Evolutionary conservation across 2,888 invertebrate genomes (phyloP), one percentile per base, ranked within the genome.

Genomic region (Minunthozetes semirufus): DNA sequence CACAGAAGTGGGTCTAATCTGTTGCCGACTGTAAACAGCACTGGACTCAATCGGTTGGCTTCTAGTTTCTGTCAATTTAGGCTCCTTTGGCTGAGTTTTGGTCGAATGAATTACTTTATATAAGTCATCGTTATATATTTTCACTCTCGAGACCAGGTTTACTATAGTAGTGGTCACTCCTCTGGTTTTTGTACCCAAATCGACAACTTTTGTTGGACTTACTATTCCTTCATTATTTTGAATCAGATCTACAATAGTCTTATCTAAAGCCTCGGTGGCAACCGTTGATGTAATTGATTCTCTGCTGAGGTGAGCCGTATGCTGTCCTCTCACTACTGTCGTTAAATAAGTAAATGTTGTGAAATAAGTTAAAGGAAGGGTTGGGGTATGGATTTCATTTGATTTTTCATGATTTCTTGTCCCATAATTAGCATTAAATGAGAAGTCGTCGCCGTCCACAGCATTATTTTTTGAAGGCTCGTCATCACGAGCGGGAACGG

Each of bases 281-380:
- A 78, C 75, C n/a, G 76, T 76, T 1, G 78, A 77, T 59, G 78
- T 76, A 25, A 76, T 72, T 19, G 79, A 76, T 72, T 78, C 77
- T n/a, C 78, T 72, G 46, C 78, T 79, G 3, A 77, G 76, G 53
- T 78, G 76, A 38, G 78, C 76, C 38, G 78, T 79, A 63, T 80
- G 77, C 53, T 76, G 72, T 27, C 80, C 80, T 56, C 78, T 78
- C 11, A 80, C 73, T 46, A 80, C 79, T 0, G 80, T 80, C 19
- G 80, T 80, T 59, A 78, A 77, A 66, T 80, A 80, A 0, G 80
- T 80, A 33, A 78, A 75, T 5, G 77, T 77, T 13, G 80, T 80
- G 42, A 74, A 77, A 73, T 79, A 80, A 38, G 79, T 80, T 9
- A 80, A 70, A 0, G 79, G 79, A 61, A 72, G 73, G 0, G 76